Evolutionary conservation across 2,888 invertebrate genomes (phyloP), one percentile per base, ranked within the genome.

Genomic region (Thera obeliscata): DNA sequence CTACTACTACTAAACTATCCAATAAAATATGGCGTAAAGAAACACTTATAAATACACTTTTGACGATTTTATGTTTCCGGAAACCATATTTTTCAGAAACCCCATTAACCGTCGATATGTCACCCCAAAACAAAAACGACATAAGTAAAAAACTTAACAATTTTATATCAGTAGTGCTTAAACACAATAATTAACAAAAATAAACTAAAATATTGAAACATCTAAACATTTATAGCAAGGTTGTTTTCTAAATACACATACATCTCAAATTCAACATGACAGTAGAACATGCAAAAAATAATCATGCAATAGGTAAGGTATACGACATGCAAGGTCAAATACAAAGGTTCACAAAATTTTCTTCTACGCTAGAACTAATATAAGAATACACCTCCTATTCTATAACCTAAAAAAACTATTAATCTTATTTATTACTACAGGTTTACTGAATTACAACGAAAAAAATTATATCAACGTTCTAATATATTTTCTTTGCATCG

Each of bases 161-260:
- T 62, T 67, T 41, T 4, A 43, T 9, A 48, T n/a, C 4, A 36
- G 35, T 50, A 50, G 60, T 67, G 65, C 66, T 48, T 12, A 12
- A 66, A 68, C 48, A 59, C 7, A 72, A 71, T 46, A 61, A 48
- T 66, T 22, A 62, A 71, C 38, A 56, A 62, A 64, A 43, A 33
- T 9, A 70, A 70, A 66, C 56, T 62, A 22, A 62, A 65, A 66
- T 64, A 57, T 33, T 52, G 6, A 54, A 46, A 70, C 46, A 64
- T 58, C 36, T 66, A 57, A 64, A 67, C 56, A 56, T 38, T 4
- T 38, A 49, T 54, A 57, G 61, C 60, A 43, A 60, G 54, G 35
- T 46, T 3, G 41, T 52, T 43, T 58, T 66, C 62, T 62, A 67
- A 67, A 62, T 59, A 59, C 43, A 65, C 46, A 60, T 46, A 56